Base-by-base conservation (phyloP, 2,113 vertebrate species). In the Raja brachyura region DNA sequence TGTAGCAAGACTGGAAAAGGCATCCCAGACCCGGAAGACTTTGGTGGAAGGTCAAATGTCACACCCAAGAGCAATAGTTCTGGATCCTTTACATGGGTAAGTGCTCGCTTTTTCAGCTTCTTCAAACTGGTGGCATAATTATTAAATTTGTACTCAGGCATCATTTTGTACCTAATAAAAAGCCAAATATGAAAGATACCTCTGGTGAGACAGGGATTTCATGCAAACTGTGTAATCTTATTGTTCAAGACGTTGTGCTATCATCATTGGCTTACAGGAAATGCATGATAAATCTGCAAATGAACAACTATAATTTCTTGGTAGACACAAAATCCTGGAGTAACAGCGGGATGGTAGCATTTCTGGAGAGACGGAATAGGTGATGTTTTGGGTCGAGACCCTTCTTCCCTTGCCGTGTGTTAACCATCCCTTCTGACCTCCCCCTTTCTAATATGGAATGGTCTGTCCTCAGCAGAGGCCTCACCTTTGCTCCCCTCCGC, bases 11-110 rank as follows among this genome's bases (percentile, higher is more conserved):
- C 94, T 99, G 94, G 98, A 99, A 94, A 97, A 96, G 94, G 97
- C 99, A n/a, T 96, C 97, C 54, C 97, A 98, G 93, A 99, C 98
- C 25, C 96, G 98, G 93, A 99, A 98, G 95, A 99, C 97, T 13
- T 95, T 99, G 39, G 76, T 99, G 94, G 98, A 99, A 77, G 99
- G 99, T 93, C 98, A 98, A 93, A 99, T 99, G 99, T 99, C 98
- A 9, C 98, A 99, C 93, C 98, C 99, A 4, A 95, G 99, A 95
- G 99, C 98, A 94, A 99, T 99, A 54, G 98, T 99, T 86, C 97
- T 99, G 0, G 98, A 99, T 96, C 99, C 99, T 93, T 96, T 97
- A 66, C 98, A 98, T 94, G 98, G 99, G 99, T 99, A 96, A 93
- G 96, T 63, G 93, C 28, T 88, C 14, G 31, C 22, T 92, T 54